Base-by-base conservation (phyloP, 2,797 vertebrate species). In the Cygnus olor region DNA sequence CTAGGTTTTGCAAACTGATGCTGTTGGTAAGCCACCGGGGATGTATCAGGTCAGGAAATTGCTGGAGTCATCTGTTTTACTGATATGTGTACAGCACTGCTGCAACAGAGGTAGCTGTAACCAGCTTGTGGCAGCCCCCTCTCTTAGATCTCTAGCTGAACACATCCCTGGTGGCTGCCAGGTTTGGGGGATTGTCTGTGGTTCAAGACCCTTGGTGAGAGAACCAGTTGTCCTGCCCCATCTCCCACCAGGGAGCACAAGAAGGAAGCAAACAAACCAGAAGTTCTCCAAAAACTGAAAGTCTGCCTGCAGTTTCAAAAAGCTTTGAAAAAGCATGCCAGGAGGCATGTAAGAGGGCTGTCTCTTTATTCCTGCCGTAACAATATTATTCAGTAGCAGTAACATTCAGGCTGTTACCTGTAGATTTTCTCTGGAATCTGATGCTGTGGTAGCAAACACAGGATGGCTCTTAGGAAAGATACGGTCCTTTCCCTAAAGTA, bases 321-420 rank as follows among this genome's bases (percentile, higher is more conserved):
- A 42, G 7, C 30, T 18, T 14, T 25, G 9, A 7, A 49, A 63
- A 36, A 34, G 20, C 69, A 14, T 42, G 63, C 40, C 63, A 44
- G 14, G 10, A 15, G 14, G 18, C 0, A 0, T 0, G 1, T 47
- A 15, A 38, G 32, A 51, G 17, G 14, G 14, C 14, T 30, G 11
- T 32, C 28, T 64, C 14, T 45, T 11, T 32, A 19, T 56, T 77
- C n/a, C 54, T 82, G 42, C 20, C 6, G 1, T 27, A 19, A 34
- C 27, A 13, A 3, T 63, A 2, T 11, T 40, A 32, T 18, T 56
- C 25, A 7, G n/a, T 34, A 11, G 18, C 5, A 28, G 32, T 40
- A 68, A 21, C 3, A 5, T 9, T 34, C 9, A 40, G 66, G 21
- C 40, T 60, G n/a, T 32, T 60, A 72, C n/a, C 24, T 25, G n/a